Evolutionary conservation across 2,888 invertebrate species (phyloP), one percentile per base, ranked within the genome.

Genomic region (Drosophila percnosoma): DNA sequence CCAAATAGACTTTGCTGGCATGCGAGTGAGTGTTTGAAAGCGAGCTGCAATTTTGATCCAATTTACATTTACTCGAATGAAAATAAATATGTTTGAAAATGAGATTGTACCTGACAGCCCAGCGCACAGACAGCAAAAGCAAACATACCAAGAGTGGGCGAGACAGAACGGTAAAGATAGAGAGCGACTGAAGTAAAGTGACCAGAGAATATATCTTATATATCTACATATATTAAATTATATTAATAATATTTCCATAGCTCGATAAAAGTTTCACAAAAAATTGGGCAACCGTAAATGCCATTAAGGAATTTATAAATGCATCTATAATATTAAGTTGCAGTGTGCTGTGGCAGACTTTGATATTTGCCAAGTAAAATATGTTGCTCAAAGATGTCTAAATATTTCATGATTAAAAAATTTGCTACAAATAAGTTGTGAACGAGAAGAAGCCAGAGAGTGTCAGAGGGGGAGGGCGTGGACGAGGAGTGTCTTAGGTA

Each of bases 71-170:
- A 68, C 75, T 78, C 55, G 52, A 76, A 82, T 73, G 65, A 70
- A 79, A 85, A 76, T 85, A 78, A 78, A 75, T 82, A 71, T 74
- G 72, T 65, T 73, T 72, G 55, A 57, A 78, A 68, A 72, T 81
- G 49, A 70, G 77, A 83, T 80, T 84, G 61, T 62, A 63, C 74
- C 67, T 71, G 65, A 62, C 61, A 58, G 31, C 49, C 42, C 18
- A 34, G 38, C 66, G 54, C 38, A 66, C 34, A 34, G 36, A 21
- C 2, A 45, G 57, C 40, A 10, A 34, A 27, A 45, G 59, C 34
- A 29, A 8, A 8, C 13, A 45, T 45, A 21, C 4, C 13, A 13
- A 49, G 1, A 24, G 31, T 21, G 36, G 6, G 33, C n/a, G 48
- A 11, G 40, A 27, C 11, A 0, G 27, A 31, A 33, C 10, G 27